A percentile compares a stretch with the other conserved stretches of the same genome.
These are phyloP conservation scores for Heterodera filipjevi DNA, from an alignment of 2,888 invertebrate genomes.

Conservation along the genomic window DNA sequence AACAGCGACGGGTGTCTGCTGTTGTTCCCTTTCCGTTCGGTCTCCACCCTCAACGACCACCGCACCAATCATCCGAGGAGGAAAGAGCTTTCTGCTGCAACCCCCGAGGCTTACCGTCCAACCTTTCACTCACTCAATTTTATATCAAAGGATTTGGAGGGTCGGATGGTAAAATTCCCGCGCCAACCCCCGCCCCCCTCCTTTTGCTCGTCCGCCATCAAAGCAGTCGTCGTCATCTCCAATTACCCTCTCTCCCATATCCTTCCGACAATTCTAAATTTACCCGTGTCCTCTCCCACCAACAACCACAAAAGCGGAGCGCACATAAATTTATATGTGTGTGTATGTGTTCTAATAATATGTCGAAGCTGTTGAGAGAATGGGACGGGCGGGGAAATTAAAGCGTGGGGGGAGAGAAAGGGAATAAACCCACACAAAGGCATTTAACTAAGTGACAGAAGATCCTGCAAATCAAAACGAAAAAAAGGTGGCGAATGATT, in stretches of 20 bases:
- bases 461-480: too few species aligned
- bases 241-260: slow-evolving; percentile 15
- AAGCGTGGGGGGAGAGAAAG: neutral
- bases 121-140: slow-evolving; percentile 1
- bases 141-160: slow-evolving; percentile 14
- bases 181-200: slow-evolving; percentile 16
- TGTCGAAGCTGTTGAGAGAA: neutral
- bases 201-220: neutral
- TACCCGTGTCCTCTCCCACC: slow-evolving; percentile 9
- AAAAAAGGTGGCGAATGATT: too few species aligned
- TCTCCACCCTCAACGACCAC: neutral
- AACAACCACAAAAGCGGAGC: neutral
- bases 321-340: neutral
- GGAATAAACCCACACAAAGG: neutral
- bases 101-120: neutral
- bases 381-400: neutral
- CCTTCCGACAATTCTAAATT: slow-evolving; percentile 8
- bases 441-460: too few species aligned
- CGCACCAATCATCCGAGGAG: neutral
- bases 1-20: slow-evolving; percentile 7
- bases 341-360: neutral
- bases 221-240: slow-evolving; percentile 10
- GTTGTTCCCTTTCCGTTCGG: neutral
- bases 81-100: neutral
- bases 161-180: slow-evolving; percentile 23